Evolutionary conservation across 2,113 vertebrate genomes (phyloP).

Genomic region (Anolis carolinensis): DNA sequence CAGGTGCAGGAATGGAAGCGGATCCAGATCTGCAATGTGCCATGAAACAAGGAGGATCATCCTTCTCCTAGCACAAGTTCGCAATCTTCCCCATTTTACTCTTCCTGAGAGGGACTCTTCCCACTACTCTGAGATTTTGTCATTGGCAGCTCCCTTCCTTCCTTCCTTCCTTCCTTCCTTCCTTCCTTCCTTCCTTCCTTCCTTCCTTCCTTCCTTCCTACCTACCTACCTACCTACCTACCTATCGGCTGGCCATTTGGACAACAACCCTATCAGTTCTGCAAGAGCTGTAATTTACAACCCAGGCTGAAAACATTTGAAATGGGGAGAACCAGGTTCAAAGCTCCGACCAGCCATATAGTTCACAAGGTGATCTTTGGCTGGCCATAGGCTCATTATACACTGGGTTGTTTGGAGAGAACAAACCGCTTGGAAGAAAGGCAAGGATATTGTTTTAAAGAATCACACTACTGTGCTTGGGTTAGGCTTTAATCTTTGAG

Average conservation of each 20-base stretch:
- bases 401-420: too few species aligned
- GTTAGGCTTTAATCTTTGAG: too few species aligned
- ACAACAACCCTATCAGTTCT: not conserved
- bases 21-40: not conserved
- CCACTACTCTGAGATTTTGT: not conserved
- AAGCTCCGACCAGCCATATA: too few species aligned
- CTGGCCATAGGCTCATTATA: too few species aligned
- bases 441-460: not conserved
- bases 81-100: not conserved
- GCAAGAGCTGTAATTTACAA: not conserved
- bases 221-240: too few species aligned
- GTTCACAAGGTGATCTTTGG: too few species aligned
- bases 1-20: not conserved
- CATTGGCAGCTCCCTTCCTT: not conserved
- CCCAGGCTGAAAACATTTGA: too few species aligned
- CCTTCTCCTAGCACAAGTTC: not conserved
- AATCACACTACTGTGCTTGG: too few species aligned
- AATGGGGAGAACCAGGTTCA: too few species aligned
- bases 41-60: not conserved
- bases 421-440: too few species aligned
- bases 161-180: not conserved
- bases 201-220: too few species aligned
- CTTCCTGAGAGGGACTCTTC: not conserved
- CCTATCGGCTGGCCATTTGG: not conserved
- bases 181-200: too few species aligned